Conservation (phyloP, 2,113 vertebrate species). For the Anarrhichthys ocellatus region DNA sequence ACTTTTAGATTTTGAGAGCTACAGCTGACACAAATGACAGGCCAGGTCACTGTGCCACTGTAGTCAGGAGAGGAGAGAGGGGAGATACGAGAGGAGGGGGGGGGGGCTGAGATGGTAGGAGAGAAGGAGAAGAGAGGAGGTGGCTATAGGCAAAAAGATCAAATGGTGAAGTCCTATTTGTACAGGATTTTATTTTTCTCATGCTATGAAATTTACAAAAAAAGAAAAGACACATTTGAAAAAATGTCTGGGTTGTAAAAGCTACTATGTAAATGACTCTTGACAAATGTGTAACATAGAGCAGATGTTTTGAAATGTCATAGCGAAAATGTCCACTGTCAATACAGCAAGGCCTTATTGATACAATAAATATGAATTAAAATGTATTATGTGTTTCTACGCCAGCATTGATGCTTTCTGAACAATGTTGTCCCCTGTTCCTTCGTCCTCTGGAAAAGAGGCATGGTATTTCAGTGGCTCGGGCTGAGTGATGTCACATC, state of each 20-base stretch:
- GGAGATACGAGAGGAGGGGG: not conserved
- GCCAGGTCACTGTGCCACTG: slow-evolving; percentile 62
- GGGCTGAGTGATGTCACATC: slow-evolving; percentile 49
- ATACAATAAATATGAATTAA: not conserved
- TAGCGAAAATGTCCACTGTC: not conserved
- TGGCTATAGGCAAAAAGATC: not conserved
- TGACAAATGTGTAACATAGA: not conserved
- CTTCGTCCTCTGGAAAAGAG: slow-evolving; percentile 22
- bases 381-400: not conserved
- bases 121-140: not conserved
- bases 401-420: slow-evolving; percentile 1
- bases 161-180: not conserved
- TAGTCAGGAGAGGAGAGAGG: slow-evolving; percentile 12
- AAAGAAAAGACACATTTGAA: not conserved
- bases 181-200: too few species aligned
- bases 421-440: not conserved
- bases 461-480: slow-evolving; percentile 9
- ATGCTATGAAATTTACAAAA: not conserved
- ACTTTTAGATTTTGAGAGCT: slow-evolving; percentile 66
- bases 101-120: not conserved
- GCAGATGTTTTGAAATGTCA: slow-evolving; percentile 11
- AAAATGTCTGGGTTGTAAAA: not conserved
- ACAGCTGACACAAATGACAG: slow-evolving; percentile 65
- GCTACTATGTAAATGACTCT: not conserved
- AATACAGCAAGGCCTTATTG: not conserved